phyloP scores from a whole-genome alignment of 2,888 invertebrate species.

The Xestia sexstrigata region DNA sequence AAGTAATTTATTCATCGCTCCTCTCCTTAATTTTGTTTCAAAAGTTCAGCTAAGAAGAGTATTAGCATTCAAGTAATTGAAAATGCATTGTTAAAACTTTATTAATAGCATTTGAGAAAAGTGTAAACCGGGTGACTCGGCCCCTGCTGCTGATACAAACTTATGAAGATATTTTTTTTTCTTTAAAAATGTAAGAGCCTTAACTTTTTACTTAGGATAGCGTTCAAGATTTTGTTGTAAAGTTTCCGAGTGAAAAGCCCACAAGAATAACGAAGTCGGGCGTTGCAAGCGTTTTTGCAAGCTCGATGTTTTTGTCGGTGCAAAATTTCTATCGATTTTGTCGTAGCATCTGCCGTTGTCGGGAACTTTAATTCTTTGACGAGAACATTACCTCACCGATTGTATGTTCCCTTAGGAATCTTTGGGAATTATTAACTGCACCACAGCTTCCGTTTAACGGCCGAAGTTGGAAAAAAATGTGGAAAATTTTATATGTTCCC shows the following conservation, averaged over 20 bases:
- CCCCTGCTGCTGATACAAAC: constrained; percentile 64
- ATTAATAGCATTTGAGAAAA: constrained; percentile 67
- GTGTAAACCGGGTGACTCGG: constrained; percentile 64
- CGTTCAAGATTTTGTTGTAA: constrained; percentile 77
- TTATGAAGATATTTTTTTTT: constrained; percentile 63
- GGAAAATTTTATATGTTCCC: constrained; percentile 71
- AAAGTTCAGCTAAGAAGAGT: constrained; percentile 54
- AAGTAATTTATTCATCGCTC: constrained; percentile 35
- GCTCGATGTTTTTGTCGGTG: constrained; percentile 60
- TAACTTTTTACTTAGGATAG: constrained; percentile 76
- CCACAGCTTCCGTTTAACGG: constrained; percentile 67
- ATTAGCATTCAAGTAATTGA: constrained; percentile 74
- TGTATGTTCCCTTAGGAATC: constrained; percentile 58
- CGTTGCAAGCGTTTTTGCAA: constrained; percentile 73
- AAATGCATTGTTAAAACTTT: constrained; percentile 77
- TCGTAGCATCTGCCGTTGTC: constrained; percentile 61
- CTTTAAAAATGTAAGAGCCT: constrained; percentile 67
- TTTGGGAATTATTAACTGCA: constrained; percentile 57
- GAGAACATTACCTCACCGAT: constrained; percentile 53
- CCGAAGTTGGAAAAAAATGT: constrained; percentile 70
- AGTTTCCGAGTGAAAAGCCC: constrained; percentile 80
- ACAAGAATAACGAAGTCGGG: constrained; percentile 77
- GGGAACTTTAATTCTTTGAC: constrained; percentile 58
- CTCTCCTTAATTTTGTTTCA: constrained; percentile 46
- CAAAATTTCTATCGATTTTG: constrained; percentile 70